Percentiles rank a stretch among this genome's conserved stretches.
These are phyloP conservation scores for Aphelinus certus DNA, from an alignment of 1,140 invertebrate species.

Conservation along the genomic window DNA sequence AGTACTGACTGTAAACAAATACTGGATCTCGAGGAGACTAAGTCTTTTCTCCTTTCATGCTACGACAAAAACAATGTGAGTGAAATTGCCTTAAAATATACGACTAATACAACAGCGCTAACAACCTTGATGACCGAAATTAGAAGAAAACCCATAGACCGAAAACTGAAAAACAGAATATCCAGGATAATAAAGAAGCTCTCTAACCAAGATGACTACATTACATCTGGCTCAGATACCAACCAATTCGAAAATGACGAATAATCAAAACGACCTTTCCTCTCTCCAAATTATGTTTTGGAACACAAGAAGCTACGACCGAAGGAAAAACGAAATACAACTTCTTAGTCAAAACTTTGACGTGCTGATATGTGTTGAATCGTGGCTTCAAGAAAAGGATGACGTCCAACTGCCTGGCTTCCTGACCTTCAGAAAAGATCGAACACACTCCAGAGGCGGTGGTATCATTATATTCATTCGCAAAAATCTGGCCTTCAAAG, in stretches of 20 bases:
- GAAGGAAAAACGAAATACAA: neutral
- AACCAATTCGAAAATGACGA: neutral
- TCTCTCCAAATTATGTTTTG: neutral
- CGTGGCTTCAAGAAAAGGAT: conserved; percentile 7
- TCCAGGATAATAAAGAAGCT: neutral
- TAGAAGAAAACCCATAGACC: neutral
- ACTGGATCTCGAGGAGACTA: too few species aligned
- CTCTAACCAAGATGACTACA: neutral
- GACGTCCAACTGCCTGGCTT: conserved; percentile 2
- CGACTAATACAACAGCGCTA: neutral
- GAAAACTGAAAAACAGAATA: neutral
- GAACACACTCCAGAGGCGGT: neutral
- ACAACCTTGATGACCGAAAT: neutral
- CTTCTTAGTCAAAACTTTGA: neutral
- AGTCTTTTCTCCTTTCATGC: neutral
- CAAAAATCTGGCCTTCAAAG: neutral
- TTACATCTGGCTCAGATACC: neutral
- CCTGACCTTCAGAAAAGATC: conserved; percentile 2
- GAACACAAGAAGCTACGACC: neutral
- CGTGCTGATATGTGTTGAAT: conserved; percentile 16
- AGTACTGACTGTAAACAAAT: too few species aligned
- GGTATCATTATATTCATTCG: conserved; percentile 6
- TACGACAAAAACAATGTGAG: neutral
- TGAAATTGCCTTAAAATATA: neutral
- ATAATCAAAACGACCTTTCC: neutral